Percentiles rank a stretch among this genome's conserved stretches.
phyloP scores from a whole-genome alignment of 2,888 invertebrate genomes.

The Pyrrhia umbra region DNA sequence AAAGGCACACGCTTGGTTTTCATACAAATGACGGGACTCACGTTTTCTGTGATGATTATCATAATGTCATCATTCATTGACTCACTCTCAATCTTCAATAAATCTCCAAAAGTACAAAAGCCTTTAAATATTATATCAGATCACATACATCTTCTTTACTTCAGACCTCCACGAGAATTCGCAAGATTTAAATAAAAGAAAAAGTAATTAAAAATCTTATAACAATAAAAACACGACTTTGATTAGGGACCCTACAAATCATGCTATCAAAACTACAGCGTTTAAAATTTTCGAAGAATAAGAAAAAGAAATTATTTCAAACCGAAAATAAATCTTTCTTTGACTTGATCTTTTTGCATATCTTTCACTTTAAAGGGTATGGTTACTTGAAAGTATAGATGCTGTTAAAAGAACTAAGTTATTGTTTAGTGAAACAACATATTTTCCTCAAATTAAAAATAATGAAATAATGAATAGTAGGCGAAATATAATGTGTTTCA shows the following conservation, averaged over 20 bases:
- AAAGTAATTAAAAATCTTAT: constrained; percentile 28
- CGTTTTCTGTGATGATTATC: too few relatives aligned
- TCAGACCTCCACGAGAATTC: neutral
- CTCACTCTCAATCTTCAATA: constrained; percentile 21
- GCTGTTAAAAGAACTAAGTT: neutral
- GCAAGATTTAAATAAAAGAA: constrained; percentile 15
- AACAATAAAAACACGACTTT: constrained; percentile 25
- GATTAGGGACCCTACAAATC: constrained; percentile 52
- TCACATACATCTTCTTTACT: neutral
- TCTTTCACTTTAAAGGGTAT: constrained; percentile 11
- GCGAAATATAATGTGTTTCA: too few relatives aligned
- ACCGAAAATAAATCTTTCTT: constrained; percentile 42
- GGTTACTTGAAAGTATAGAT: neutral
- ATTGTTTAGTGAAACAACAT: too few relatives aligned
- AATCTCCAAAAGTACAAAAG: constrained; percentile 27
- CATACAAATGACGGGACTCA: too few relatives aligned
- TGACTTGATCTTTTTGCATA: constrained; percentile 22
- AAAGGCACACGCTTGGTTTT: too few relatives aligned
- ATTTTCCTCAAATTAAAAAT: too few relatives aligned
- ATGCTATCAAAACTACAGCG: constrained; percentile 36
- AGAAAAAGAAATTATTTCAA: constrained; percentile 25
- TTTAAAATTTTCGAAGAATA: constrained; percentile 32
- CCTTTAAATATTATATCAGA: constrained; percentile 12
- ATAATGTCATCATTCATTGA: too few relatives aligned
- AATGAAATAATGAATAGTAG: too few relatives aligned